Evolutionary conservation across 2,888 invertebrate species (phyloP), one percentile per base, ranked within the genome.

Genomic region (Sesamia inferens): DNA sequence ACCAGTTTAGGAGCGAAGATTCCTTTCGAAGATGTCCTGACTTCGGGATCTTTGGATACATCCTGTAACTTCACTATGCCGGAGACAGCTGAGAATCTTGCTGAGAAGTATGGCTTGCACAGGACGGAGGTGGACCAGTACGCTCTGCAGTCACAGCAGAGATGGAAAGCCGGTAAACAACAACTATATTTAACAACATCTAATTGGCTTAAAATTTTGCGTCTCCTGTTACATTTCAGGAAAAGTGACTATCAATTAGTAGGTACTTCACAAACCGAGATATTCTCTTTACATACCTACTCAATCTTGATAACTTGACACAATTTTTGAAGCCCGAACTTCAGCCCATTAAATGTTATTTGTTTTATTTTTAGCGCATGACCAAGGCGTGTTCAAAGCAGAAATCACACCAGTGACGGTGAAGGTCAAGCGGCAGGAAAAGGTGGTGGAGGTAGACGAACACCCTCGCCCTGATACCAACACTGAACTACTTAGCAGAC

Each of bases 11-110:
- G 99, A 0, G 95, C 94, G 11, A 97, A 97, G 81, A 96, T 97
- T 47, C 96, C 97, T 84, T 96, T 99, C 76, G 99, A 99, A 94
- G 99, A 99, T 93, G 95, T 97, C 0, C 93, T 99, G 24, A 84
- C 87, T 0, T 81, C 89, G 0, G 98, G 98, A 5, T 97, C 99
- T 7, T 97, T 98, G 16, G 99, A 99, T 90, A 97, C 97, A 0
- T 97, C 98, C 90, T 98, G 98, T 92, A 98, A 99, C 90, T 97
- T 98, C 82, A 98, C 99, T 0, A 99, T 99, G 99, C 99, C 98
- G 0, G 93, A 99, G 82, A 99, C 99, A 0, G 99, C 99, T 11
- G 99, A 99, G 94, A 99, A 99, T 91, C 95, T 99, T 68, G 99
- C 98, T 0, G 98, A 97, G 73, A 97, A 98, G 89, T 98, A 98